These are phyloP conservation scores for Zele albiditarsus DNA, from an alignment of 2,888 invertebrate species.

Conservation along the genomic window DNA sequence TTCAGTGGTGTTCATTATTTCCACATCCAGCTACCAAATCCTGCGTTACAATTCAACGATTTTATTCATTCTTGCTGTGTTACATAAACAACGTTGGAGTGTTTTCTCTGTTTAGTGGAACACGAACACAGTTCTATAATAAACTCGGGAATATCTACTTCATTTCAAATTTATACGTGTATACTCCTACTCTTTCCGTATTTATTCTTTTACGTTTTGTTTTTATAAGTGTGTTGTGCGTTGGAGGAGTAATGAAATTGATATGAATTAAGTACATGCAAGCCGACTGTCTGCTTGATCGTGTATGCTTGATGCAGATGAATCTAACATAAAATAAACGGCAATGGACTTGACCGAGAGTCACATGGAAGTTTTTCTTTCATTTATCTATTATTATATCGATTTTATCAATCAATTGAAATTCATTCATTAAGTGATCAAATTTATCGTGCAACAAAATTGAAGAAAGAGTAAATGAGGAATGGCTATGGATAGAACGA, in stretches of 20 bases:
- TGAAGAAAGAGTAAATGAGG: neutral
- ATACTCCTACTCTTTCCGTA: neutral
- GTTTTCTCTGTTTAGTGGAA: neutral
- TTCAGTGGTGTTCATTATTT: too few relatives aligned
- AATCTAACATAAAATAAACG: neutral
- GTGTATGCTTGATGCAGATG: neutral
- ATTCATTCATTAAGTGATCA: neutral
- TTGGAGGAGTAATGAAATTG: neutral
- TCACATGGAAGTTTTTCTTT: neutral
- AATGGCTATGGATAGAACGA: slow-evolving; percentile 86
- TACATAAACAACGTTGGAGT: neutral
- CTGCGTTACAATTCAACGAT: neutral
- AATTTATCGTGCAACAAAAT: neutral
- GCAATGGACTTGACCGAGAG: neutral
- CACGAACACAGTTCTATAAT: neutral
- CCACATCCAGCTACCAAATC: too few relatives aligned
- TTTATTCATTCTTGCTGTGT: neutral
- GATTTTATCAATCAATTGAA: neutral
- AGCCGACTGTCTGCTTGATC: neutral
- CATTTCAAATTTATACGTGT: neutral
- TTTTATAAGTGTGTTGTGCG: neutral
- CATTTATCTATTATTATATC: neutral
- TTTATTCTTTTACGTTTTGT: neutral
- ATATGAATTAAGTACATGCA: neutral
- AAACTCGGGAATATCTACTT: neutral